Base-by-base conservation (phyloP, 2,113 vertebrate genomes). In the Felis chaus region DNA sequence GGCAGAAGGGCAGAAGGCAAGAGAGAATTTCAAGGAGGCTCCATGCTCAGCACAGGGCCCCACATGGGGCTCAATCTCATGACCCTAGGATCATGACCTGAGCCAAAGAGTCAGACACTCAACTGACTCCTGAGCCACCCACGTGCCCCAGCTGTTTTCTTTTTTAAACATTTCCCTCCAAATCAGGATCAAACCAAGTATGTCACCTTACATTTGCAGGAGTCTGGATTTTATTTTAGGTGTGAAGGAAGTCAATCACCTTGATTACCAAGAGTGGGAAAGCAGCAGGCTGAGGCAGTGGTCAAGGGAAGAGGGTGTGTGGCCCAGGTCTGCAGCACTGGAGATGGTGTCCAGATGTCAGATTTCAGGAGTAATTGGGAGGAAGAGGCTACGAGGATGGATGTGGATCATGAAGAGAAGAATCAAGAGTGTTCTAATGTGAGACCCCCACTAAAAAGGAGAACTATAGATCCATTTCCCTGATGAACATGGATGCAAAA, bases 191-290 rank as follows among this genome's bases (percentile, higher is more conserved):
- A 85, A 92, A 68, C 18, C 61, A 82, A 95, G 27, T 39, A 78
- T 61, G 53, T 78, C 82, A 66, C 36, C 41, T 87, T 79, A 85
- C 7, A 92, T 69, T 79, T 69, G 39, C 61, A 78, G 48, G 45
- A 89, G 55, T 92, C 39, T 89, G 11, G 29, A 95, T 82, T 89
- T 92, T 93, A 79, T 85, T 89, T 73, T 79, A 92, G 74, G 69
- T 80, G 27, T 83, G 53, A 78, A 11, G 23, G 61, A 50, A 85
- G 65, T 65, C n/a, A 55, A 3, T 55, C 41, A 85, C 33, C 29
- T 21, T 5, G 7, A 68, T 15, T 76, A 86, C 69, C 14, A 57
- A 86, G 19, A 93, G 36, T 21, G 23, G 31, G 73, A 89, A n/a
- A 27, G 8, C 9, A 15, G 0, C 14, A 88, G 25, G 19, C n/a